Percentiles rank a stretch among this genome's conserved stretches.
Conservation (phyloP, 2,888 invertebrate species). For the Drosophila testacea region DNA sequence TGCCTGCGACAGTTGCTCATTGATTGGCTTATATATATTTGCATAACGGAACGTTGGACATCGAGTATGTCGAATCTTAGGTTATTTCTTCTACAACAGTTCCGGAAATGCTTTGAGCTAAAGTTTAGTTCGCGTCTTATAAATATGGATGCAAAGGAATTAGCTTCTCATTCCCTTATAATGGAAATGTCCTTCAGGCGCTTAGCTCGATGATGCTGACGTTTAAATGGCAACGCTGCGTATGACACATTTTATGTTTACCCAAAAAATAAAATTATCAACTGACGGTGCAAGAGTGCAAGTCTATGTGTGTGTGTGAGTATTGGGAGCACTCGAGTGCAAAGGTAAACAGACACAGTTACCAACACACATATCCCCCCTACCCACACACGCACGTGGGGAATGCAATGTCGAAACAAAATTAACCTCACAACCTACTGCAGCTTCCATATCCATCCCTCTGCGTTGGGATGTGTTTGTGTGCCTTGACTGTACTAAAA, state of each 20-base stretch:
- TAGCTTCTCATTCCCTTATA: slow-evolving; percentile 2
- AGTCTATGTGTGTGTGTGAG: slow-evolving; percentile 18
- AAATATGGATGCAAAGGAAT: slow-evolving; percentile 4
- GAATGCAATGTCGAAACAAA: slow-evolving; percentile 70
- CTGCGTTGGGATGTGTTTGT: slow-evolving; percentile 30
- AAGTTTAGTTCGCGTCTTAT: no score
- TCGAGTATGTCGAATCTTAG: background rate
- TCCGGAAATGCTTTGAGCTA: slow-evolving; percentile 5
- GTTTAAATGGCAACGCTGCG: slow-evolving; percentile 53
- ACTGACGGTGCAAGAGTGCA: slow-evolving; percentile 22
- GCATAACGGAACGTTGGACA: slow-evolving; percentile 19
- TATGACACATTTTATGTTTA: slow-evolving; percentile 66
- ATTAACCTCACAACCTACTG: slow-evolving; percentile 76
- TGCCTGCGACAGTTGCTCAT: slow-evolving; percentile 49
- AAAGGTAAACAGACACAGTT: slow-evolving; percentile 65
- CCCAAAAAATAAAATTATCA: slow-evolving; percentile 59
- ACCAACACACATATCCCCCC: slow-evolving; percentile 25
- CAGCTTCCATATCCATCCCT: slow-evolving; percentile 45
- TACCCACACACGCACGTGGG: slow-evolving; percentile 10
- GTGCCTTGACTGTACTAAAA: slow-evolving; percentile 69
- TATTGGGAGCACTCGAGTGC: slow-evolving; percentile 73
- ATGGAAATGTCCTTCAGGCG: slow-evolving; percentile 5
- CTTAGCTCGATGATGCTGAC: slow-evolving; percentile 20
- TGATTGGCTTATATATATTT: slow-evolving; percentile 35
- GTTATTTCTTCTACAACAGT: background rate